These are phyloP conservation scores for Ascaphus truei DNA, from an alignment of 2,113 vertebrate genomes.

Conservation along the genomic window DNA sequence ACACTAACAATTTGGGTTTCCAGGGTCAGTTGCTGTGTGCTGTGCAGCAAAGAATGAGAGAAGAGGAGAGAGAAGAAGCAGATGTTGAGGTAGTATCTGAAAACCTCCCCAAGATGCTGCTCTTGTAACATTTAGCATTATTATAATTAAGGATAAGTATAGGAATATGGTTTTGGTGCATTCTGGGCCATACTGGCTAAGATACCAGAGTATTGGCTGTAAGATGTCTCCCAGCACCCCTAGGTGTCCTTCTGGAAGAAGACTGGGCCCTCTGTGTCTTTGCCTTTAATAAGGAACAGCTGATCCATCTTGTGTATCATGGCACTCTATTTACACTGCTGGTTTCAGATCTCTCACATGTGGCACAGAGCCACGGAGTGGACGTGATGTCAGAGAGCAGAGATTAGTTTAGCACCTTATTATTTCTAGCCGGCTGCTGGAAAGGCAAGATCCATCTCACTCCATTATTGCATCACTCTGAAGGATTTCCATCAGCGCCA, in stretches of 20 bases:
- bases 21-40: no score
- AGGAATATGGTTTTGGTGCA: no score
- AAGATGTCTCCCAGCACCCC: no score
- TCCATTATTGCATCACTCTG: background rate
- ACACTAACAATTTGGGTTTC: no score
- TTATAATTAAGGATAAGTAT: background rate
- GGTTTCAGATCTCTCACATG: background rate
- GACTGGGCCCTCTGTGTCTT: background rate
- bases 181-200: no score
- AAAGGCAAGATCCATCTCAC: background rate
- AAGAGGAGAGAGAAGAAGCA: background rate
- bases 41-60: no score
- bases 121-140: background rate
- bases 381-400: background rate
- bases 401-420: conserved; percentile 12
- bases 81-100: background rate
- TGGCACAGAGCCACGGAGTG: background rate
- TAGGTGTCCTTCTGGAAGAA: no score
- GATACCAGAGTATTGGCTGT: no score
- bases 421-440: background rate
- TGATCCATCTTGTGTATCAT: background rate
- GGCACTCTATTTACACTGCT: background rate
- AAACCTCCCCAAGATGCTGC: no score
- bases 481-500: conserved; percentile 6
- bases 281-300: conserved; percentile 2